Evolutionary conservation across 2,888 invertebrate species (phyloP), one percentile per base, ranked within the genome.

Genomic region (Napeogenes sylphis): DNA sequence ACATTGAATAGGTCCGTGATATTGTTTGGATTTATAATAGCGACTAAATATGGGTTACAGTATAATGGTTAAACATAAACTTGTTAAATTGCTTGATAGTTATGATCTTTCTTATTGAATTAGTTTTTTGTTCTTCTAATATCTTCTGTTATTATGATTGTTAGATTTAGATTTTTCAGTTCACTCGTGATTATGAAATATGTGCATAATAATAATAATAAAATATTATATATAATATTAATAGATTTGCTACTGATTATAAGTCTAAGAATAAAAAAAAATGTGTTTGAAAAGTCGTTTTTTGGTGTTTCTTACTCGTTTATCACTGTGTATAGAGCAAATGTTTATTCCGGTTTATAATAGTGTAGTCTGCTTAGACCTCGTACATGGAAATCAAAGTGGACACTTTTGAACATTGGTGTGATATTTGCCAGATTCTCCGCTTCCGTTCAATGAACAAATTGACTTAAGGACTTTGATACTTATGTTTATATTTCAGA

Each of bases 1-100:
- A 74, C 73, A 75, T 77, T 77, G 76, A 81, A 63, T 73, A 74
- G 80, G 83, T 82, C 83, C 83, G 81, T 82, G 83, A 85, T 86
- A 85, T 85, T 88, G 87, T 89, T 87, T 87, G 83, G 82, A 83
- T 85, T 83, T 77, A 74, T 86, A 87, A 88, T 86, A 80, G 78
- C 79, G 72, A 75, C 73, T 86, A 85, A 51, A 51, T 51, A 51
- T 82, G 82, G 84, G 84, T 84, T 85, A 75, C 74, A 71, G 76
- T 77, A n/a, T 51, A 51, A 51, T 51, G 51, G 51, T 51, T 51
- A 51, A 51, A 51, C 30, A 51, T 30, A 30, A 51, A 51, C 51
- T 51, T 10, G 51, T 51, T 51, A 51, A 51, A 51, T 51, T 51
- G 51, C 51, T 51, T 8, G 30, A 21, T 51, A 6, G 51, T 51